Evolutionary conservation across 2,113 vertebrate genomes (phyloP).

Genomic region (Bombycilla garrulus): DNA sequence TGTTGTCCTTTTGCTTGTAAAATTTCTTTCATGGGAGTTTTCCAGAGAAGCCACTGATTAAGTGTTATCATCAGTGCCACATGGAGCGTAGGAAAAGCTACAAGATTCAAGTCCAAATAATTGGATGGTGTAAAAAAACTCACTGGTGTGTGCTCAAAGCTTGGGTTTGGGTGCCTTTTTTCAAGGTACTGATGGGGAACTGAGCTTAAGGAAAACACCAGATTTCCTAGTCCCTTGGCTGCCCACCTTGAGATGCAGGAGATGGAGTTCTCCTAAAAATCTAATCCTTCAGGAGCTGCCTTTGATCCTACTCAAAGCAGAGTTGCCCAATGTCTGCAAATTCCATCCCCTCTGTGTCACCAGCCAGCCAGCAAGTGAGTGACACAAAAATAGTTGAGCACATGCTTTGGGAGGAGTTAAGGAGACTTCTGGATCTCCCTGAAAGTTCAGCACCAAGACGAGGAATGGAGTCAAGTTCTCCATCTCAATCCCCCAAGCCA

Average conservation of each 20-base stretch:
- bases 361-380: neutral
- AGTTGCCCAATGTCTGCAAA: neutral
- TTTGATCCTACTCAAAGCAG: neutral
- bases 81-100: neutral
- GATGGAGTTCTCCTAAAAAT: neutral
- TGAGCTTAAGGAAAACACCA: neutral
- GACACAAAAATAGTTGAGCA: neutral
- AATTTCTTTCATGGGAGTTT: neutral
- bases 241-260: neutral
- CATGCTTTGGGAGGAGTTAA: neutral
- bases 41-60: neutral
- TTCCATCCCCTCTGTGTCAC: neutral
- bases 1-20: neutral
- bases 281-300: neutral
- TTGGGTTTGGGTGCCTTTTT: neutral
- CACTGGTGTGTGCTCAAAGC: neutral
- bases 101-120: neutral
- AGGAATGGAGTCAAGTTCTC: neutral
- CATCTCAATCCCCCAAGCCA: neutral
- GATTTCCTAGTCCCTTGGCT: neutral
- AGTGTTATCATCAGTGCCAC: neutral
- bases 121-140: neutral
- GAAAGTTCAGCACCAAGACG: neutral
- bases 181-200: fast-evolving
- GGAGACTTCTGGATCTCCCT: neutral